Conservation (phyloP, 2,888 invertebrate genomes). For the Drosophila rubida region DNA sequence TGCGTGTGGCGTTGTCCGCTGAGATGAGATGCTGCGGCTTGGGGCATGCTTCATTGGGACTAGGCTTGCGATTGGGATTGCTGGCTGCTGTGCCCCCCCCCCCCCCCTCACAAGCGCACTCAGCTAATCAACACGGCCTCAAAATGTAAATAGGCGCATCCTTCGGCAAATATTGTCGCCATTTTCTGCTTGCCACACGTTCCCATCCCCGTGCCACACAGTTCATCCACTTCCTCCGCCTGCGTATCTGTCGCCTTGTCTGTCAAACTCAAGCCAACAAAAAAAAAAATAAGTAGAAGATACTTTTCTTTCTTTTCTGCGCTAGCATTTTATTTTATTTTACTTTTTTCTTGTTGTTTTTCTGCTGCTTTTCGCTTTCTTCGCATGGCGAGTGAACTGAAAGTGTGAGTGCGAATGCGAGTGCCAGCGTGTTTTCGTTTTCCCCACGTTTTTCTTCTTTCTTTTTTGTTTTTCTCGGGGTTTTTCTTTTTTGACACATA, state of each 20-base stretch:
- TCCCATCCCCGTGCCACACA: constrained; percentile 29
- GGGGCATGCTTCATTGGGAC: constrained; percentile 4
- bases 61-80: background rate
- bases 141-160: constrained; percentile 79
- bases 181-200: constrained; percentile 64
- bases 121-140: constrained; percentile 74
- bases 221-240: constrained; percentile 44
- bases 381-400: constrained; percentile 38
- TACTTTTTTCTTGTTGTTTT: constrained; percentile 37
- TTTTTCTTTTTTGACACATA: constrained; percentile 79
- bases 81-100: constrained; percentile 3
- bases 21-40: constrained; percentile 33
- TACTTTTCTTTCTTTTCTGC: constrained; percentile 60
- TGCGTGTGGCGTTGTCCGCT: constrained; percentile 45
- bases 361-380: constrained; percentile 63
- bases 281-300: constrained; percentile 49
- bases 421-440: constrained; percentile 66
- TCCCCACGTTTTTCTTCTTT: constrained; percentile 52
- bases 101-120: constrained; percentile 43
- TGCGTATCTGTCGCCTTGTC: constrained; percentile 63
- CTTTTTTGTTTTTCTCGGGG: constrained; percentile 46
- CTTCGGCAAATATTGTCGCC: constrained; percentile 80
- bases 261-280: constrained; percentile 66
- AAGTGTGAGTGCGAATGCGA: constrained; percentile 62
- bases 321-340: constrained; percentile 22